A percentile compares a stretch with the other conserved stretches of the same genome.
Evolutionary conservation across 1,140 invertebrate species (phyloP).

Genomic region (Nylanderia fulva): DNA sequence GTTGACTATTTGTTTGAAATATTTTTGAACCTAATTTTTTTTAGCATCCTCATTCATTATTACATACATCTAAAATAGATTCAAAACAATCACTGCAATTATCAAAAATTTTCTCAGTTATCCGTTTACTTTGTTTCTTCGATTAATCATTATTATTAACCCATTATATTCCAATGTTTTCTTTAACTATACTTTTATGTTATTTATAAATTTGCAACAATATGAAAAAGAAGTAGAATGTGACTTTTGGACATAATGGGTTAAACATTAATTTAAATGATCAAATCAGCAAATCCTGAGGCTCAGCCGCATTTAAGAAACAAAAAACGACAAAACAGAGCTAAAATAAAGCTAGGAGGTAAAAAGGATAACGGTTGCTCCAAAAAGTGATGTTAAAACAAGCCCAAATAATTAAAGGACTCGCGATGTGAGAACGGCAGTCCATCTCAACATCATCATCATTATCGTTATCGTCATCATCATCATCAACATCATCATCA

Average conservation of each 20-base stretch:
- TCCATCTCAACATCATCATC: conserved; percentile 49
- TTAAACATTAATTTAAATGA: conserved; percentile 10
- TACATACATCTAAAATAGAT: background rate
- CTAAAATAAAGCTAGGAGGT: conserved; percentile 80
- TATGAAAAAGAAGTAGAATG: background rate
- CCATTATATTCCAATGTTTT: conserved; percentile 15
- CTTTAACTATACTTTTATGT: background rate
- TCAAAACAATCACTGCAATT: background rate
- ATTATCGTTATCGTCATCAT: conserved; percentile 31
- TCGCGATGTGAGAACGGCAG: conserved; percentile 55
- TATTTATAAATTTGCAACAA: background rate
- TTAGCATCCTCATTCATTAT: background rate
- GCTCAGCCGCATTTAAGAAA: conserved; percentile 67
- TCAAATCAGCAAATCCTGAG: conserved; percentile 42
- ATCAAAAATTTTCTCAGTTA: conserved; percentile 26
- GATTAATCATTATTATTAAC: background rate
- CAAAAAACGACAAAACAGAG: conserved; percentile 78
- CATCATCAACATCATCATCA: background rate
- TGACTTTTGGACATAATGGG: conserved; percentile 6
- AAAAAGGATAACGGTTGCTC: conserved; percentile 76
- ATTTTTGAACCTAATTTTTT: background rate
- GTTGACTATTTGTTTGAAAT: background rate
- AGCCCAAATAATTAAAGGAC: conserved; percentile 77
- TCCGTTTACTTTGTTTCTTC: background rate
- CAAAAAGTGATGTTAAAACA: conserved; percentile 78